Evolutionary conservation across 2,113 vertebrate genomes (phyloP).

Genomic region (Sinocyclocheilus rhinocerous): DNA sequence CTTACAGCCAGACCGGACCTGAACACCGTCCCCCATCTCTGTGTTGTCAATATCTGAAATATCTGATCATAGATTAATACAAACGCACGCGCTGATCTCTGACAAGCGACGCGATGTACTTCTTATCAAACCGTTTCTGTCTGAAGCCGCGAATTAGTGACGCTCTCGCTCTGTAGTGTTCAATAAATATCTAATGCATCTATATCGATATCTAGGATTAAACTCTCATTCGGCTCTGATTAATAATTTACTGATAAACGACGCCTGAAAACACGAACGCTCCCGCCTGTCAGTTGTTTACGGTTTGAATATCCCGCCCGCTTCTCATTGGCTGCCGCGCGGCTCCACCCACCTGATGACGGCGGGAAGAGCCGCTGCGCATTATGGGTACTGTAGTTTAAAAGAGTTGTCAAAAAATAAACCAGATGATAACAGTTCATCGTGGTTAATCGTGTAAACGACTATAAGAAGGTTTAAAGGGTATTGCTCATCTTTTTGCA

Average conservation of each 20-base stretch:
- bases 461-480: background rate
- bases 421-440: background rate
- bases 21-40: slow-evolving; percentile 66
- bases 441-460: background rate
- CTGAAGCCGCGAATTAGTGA: background rate
- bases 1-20: slow-evolving; percentile 62
- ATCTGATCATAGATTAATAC: background rate
- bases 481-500: too few species aligned
- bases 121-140: background rate
- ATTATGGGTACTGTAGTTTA: slow-evolving; percentile 62
- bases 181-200: background rate
- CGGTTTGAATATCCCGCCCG: slow-evolving; percentile 76
- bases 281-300: slow-evolving; percentile 50
- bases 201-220: background rate
- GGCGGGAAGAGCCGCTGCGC: slow-evolving; percentile 11
- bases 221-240: background rate
- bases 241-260: background rate
- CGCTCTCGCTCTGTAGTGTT: background rate
- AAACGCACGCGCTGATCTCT: background rate
- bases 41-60: background rate
- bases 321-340: slow-evolving; percentile 51
- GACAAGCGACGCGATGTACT: background rate
- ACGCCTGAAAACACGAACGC: background rate
- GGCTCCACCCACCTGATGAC: background rate
- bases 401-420: background rate